phyloP scores from a whole-genome alignment of 2,797 vertebrate species.

The Chloroceryle amazona region DNA sequence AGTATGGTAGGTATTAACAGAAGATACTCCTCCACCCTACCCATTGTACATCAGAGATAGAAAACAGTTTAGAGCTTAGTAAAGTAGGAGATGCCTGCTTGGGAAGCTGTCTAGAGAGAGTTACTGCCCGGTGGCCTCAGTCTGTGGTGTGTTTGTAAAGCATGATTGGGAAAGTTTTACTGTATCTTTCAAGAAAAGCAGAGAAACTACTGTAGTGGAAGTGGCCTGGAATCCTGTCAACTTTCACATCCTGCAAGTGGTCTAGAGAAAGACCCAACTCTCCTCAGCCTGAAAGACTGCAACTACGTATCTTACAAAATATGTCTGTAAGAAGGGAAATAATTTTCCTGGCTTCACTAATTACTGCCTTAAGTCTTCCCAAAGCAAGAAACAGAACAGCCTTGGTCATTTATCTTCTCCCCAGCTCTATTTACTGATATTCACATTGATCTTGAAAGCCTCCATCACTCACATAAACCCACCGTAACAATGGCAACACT shows the following conservation, averaged over 20 bases:
- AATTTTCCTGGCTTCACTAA: background rate
- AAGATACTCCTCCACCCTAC: background rate
- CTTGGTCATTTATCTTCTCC: background rate
- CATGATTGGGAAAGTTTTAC: background rate
- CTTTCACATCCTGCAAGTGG: background rate
- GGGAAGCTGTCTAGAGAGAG: background rate
- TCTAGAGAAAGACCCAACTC: background rate
- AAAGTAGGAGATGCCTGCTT: background rate
- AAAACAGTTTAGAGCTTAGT: background rate
- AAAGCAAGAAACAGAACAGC: background rate
- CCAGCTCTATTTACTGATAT: background rate
- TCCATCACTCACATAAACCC: background rate
- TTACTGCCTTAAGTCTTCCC: slow-evolving; percentile 19
- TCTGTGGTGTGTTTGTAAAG: background rate
- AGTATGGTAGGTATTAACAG: background rate
- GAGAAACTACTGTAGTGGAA: background rate
- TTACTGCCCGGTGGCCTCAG: background rate
- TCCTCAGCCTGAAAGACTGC: background rate
- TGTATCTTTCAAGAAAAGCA: background rate
- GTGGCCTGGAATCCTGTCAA: background rate
- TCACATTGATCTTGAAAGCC: background rate
- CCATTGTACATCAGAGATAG: fast-evolving
- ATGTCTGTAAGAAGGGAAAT: background rate
- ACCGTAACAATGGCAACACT: background rate
- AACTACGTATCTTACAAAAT: background rate